Conservation (phyloP, 2,797 vertebrate species). For the Allobates femoralis region DNA sequence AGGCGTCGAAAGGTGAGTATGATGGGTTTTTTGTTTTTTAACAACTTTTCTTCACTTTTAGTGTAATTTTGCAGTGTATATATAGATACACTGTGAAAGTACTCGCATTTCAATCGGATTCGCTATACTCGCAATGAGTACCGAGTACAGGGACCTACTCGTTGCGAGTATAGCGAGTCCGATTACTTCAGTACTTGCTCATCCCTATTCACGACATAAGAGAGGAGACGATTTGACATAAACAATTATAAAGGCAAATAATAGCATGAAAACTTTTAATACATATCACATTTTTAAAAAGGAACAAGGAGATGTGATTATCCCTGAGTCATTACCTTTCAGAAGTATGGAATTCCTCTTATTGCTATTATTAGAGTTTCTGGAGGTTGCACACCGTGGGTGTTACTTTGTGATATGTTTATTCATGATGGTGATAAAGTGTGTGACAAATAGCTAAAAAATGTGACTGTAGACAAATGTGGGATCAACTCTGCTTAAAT, state of each 20-base stretch:
- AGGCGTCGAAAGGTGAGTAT: too few species aligned
- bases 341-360: background rate
- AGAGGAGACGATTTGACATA: background rate
- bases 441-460: constrained; percentile 36
- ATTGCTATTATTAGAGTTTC: constrained; percentile 35
- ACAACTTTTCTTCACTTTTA: too few species aligned
- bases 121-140: too few species aligned
- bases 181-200: too few species aligned
- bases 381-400: background rate
- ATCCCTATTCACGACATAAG: too few species aligned
- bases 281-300: constrained; percentile 14
- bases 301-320: constrained; percentile 10
- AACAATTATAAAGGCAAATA: background rate
- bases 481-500: constrained; percentile 54
- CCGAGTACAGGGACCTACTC: too few species aligned
- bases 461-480: constrained; percentile 66
- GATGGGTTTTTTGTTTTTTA: too few species aligned
- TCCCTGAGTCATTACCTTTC: background rate
- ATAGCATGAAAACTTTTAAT: background rate
- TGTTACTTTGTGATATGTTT: constrained; percentile 13
- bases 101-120: too few species aligned
- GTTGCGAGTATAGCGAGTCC: too few species aligned
- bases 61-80: too few species aligned
- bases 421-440: constrained; percentile 44
- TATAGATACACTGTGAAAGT: too few species aligned